Evolutionary conservation across 2,888 invertebrate genomes (phyloP).

Genomic region (Aphodius sticticus): DNA sequence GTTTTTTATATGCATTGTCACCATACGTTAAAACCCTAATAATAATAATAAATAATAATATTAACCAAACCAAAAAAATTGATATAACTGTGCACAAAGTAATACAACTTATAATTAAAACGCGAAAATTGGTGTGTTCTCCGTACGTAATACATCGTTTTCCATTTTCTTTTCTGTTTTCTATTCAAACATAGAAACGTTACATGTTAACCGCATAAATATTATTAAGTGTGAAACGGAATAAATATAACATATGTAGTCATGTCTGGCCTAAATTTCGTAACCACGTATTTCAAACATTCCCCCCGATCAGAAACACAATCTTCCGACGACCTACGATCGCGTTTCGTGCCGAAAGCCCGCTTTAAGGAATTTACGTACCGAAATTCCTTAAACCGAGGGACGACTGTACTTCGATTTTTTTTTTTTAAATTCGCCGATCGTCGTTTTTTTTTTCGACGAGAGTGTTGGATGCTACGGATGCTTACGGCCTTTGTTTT

Average conservation of each 20-base stretch:
- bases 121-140: not conserved
- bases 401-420: not conserved
- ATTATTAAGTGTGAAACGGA: not conserved
- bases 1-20: not conserved
- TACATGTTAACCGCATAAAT: not conserved
- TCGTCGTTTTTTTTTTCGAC: not conserved
- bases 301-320: not conserved
- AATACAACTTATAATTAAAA: not conserved
- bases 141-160: not conserved
- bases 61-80: not conserved
- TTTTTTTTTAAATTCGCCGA: not conserved
- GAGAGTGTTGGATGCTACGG: not conserved
- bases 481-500: not conserved
- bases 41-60: not conserved
- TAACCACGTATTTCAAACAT: not conserved
- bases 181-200: not conserved
- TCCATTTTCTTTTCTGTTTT: not conserved
- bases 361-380: not conserved
- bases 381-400: not conserved
- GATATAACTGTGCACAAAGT: slow-evolving; percentile 4
- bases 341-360: not conserved
- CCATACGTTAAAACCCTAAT: not conserved
- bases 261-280: not conserved
- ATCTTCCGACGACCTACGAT: not conserved
- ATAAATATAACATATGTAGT: not conserved